A percentile compares a stretch with the other conserved stretches of the same genome.
Evolutionary conservation across 2,797 vertebrate species (phyloP).

Genomic region (Darevskia nairensis): DNA sequence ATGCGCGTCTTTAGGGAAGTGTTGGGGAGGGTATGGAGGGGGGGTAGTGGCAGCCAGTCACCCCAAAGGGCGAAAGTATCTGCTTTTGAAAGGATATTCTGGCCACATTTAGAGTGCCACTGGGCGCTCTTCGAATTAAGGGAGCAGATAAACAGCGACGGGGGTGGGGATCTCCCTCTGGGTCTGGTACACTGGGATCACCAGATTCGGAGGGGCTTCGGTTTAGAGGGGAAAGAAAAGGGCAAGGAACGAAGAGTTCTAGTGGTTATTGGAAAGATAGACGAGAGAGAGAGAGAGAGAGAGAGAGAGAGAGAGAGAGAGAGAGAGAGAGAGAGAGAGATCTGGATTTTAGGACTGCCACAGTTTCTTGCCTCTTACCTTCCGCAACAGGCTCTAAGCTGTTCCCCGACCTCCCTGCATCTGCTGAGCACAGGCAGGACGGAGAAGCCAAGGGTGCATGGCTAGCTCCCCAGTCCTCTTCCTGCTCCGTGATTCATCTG

Average conservation of each 20-base stretch:
- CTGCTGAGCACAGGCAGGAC: background rate
- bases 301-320: background rate
- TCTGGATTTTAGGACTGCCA: too few species aligned
- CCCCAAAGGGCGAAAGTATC: background rate
- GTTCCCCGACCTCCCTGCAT: slow-evolving; percentile 16
- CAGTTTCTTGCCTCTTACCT: slow-evolving; percentile 54
- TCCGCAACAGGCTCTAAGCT: background rate
- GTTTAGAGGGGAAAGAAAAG: background rate
- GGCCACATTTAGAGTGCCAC: background rate
- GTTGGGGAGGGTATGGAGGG: background rate
- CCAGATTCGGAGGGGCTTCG: background rate
- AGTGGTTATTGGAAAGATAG: background rate
- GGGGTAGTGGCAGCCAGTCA: background rate
- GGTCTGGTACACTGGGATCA: background rate
- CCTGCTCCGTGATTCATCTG: slow-evolving; percentile 19
- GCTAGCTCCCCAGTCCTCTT: slow-evolving; percentile 27
- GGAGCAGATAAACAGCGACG: too few species aligned
- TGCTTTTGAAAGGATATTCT: background rate
- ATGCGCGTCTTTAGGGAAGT: background rate
- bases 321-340: background rate
- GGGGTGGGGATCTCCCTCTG: background rate
- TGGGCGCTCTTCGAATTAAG: background rate
- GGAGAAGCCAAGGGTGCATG: background rate
- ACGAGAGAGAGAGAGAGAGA: background rate
- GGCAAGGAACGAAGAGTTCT: background rate